Conservation (phyloP, 1,140 invertebrate species). For the Pseudoatta argentina region DNA sequence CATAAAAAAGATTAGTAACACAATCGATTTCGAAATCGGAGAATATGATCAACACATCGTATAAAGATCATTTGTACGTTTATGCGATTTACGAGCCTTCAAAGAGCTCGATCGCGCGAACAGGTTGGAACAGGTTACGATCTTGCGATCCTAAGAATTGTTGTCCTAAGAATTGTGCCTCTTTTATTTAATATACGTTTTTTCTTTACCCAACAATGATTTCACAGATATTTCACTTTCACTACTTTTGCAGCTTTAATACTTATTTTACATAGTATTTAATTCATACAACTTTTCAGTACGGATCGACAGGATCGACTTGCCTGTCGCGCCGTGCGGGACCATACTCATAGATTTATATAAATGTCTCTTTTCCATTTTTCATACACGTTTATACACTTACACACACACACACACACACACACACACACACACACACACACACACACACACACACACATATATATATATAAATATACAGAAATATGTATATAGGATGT, state of each 20-base stretch:
- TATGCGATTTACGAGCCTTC: slow-evolving; percentile 46
- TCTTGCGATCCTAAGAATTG: slow-evolving; percentile 24
- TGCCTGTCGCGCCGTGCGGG: slow-evolving; percentile 31
- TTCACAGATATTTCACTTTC: neutral
- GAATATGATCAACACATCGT: slow-evolving; percentile 6
- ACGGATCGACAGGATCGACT: slow-evolving; percentile 54
- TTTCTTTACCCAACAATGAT: neutral
- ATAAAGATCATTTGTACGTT: slow-evolving; percentile 62
- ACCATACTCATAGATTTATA: slow-evolving; percentile 63
- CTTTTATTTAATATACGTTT: slow-evolving; percentile 2
- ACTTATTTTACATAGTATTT: neutral
- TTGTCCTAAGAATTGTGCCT: neutral
- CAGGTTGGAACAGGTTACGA: slow-evolving; percentile 11
- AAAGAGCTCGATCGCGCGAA: slow-evolving; percentile 42
- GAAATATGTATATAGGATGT: slow-evolving; percentile 60
- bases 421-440: slow-evolving; percentile 18
- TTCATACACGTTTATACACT: slow-evolving; percentile 53
- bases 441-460: slow-evolving; percentile 14
- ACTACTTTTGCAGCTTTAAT: neutral
- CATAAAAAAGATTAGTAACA: slow-evolving; percentile 7
- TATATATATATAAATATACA: slow-evolving; percentile 54
- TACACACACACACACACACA: slow-evolving; percentile 23
- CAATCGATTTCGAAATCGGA: slow-evolving; percentile 27
- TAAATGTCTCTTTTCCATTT: slow-evolving; percentile 54
- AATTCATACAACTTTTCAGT: slow-evolving; percentile 2